Conservation (phyloP, 1,140 invertebrate genomes). For the silkworm (Bombyx mori) region ASM3026992v2 NC_085134.1:420001-420500, state of each 20-base stretch:
- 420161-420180: neutral
- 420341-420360: slow-evolving; percentile 45
- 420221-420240: neutral
- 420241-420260: slow-evolving; percentile 31
- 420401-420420: slow-evolving; percentile 33
- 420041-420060: slow-evolving; percentile 7
- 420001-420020: neutral
- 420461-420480: slow-evolving; percentile 31
- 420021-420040: neutral
- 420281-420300: slow-evolving; percentile 56
- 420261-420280: slow-evolving; percentile 57
- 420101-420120: no score
- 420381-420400: slow-evolving; percentile 33
- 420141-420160: no score
- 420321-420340: slow-evolving; percentile 49
- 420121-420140: no score
- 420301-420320: slow-evolving; percentile 57
- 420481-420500: slow-evolving; percentile 64
- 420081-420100: neutral
- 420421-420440: slow-evolving; percentile 20
- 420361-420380: slow-evolving; percentile 34
- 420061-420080: slow-evolving; percentile 12
- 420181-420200: neutral
- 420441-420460: slow-evolving; percentile 20
- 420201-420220: neutral